Evolutionary conservation across 2,113 vertebrate species (phyloP).

Genomic region (Asarcornis scutulata): DNA sequence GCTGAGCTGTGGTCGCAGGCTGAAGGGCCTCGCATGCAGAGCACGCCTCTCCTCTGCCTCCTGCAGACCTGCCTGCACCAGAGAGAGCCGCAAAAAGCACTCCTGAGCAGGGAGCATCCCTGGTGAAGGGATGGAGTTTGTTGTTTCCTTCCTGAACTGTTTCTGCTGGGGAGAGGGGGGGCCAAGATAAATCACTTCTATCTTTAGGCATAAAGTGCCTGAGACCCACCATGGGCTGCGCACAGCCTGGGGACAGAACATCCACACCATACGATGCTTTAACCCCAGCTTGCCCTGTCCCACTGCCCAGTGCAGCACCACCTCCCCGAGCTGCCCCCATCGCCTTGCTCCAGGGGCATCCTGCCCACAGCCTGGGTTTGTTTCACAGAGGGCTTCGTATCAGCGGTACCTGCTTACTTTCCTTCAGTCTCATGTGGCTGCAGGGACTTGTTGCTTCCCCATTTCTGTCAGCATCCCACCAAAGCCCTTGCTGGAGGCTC

Average conservation of each 20-base stretch:
- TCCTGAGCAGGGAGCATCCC: neutral
- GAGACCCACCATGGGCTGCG: too few relatives aligned
- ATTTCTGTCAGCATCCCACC: neutral
- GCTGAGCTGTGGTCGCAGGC: neutral
- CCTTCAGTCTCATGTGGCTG: neutral
- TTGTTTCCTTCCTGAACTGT: neutral
- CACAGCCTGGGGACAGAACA: neutral
- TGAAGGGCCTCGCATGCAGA: neutral
- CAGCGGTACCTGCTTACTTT: neutral
- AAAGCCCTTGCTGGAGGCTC: neutral
- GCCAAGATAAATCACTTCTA: too few relatives aligned
- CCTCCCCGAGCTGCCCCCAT: neutral
- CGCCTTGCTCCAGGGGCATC: neutral
- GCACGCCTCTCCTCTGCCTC: neutral
- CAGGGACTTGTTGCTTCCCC: neutral
- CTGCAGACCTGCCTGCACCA: neutral
- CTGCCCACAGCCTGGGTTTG: neutral
- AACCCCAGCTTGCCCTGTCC: rapidly evolving
- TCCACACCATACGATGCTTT: neutral
- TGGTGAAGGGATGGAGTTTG: neutral
- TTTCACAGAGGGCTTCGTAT: neutral
- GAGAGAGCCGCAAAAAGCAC: neutral
- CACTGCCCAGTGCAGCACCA: neutral
- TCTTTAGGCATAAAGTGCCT: too few relatives aligned
- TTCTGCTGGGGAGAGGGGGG: neutral